These are phyloP conservation scores for Sigmodon hispidus DNA, from an alignment of 2,113 vertebrate genomes.

Conservation along the genomic window DNA sequence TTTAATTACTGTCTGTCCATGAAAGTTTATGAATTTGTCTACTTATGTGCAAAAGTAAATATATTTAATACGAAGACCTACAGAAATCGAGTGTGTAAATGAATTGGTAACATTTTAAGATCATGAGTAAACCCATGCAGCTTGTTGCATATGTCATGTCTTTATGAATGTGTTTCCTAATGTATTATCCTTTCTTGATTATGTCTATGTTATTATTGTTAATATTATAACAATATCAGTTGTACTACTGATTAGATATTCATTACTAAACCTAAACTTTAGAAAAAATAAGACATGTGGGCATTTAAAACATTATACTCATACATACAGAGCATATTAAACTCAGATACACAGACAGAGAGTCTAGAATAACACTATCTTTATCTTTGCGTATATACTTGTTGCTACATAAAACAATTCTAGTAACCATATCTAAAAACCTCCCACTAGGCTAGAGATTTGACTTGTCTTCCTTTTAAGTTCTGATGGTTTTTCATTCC, in stretches of 20 bases:
- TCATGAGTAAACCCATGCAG: background rate
- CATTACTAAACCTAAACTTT: constrained; percentile 19
- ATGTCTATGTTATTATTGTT: background rate
- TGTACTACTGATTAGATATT: background rate
- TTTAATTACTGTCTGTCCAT: background rate
- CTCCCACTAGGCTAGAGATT: background rate
- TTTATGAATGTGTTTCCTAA: background rate
- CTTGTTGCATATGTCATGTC: background rate
- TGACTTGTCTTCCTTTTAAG: background rate
- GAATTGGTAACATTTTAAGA: background rate
- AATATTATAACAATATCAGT: too few relatives aligned
- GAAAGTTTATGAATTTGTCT: background rate
- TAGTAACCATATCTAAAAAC: background rate
- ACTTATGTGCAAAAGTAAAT: background rate
- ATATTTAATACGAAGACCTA: background rate
- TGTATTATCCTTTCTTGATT: background rate
- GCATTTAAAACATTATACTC: background rate
- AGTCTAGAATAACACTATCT: constrained; percentile 49
- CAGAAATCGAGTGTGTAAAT: background rate
- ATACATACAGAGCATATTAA: background rate
- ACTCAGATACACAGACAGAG: background rate
- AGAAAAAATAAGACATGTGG: background rate
- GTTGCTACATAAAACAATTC: constrained; percentile 12
- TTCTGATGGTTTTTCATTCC: background rate
- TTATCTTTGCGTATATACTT: constrained; percentile 54